Base-by-base conservation (phyloP, 2,888 invertebrate species). In the Cheilosia variabilis region DNA sequence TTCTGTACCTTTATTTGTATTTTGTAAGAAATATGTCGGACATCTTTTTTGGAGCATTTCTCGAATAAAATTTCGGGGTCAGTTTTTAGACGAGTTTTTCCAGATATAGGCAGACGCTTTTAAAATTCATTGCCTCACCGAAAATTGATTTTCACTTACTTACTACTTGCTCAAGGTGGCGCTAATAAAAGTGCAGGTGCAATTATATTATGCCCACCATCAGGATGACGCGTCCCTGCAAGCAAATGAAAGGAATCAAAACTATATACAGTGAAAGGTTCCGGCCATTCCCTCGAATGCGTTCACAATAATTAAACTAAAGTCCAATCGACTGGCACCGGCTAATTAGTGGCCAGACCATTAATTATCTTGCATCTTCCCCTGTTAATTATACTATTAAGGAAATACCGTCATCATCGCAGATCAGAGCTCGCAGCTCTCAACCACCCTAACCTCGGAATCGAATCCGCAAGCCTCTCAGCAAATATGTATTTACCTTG, bases 331-430 rank as follows among this genome's bases (percentile, higher is more conserved):
- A 27, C 68, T 41, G 57, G 58, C 37, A 68, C 60, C 58, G 60
- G 47, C 27, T 75, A 75, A 75, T 75, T 75, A 75, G 57, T 65
- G 37, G n/a, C 15, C 15, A 10, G 17, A 34, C 47, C 27, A 62
- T 37, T 63, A 55, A 73, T 73, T 55, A 75, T 24, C 65, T 65
- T 57, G 57, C 31, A 65, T 60, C 58, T 65, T 71, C 58, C 41
- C 45, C 27, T 60, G 55, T 68, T 78, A 79, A 83, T 83, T 83
- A 79, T 50, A 73, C 79, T 68, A 79, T 79, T 79, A 79, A 65
- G 43, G 45, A 52, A 55, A 68, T 73, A 53, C 83, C 83, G 41
- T 63, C 79, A 50, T 50, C 68, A 58, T 55, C 34, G 45, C 31
- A 58, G 34, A 24, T 15, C 52, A 27, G 52, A 52, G 13, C 22